Evolutionary conservation across 2,797 vertebrate species (phyloP).

Genomic region (Xiphorhynchus erythropygius): DNA sequence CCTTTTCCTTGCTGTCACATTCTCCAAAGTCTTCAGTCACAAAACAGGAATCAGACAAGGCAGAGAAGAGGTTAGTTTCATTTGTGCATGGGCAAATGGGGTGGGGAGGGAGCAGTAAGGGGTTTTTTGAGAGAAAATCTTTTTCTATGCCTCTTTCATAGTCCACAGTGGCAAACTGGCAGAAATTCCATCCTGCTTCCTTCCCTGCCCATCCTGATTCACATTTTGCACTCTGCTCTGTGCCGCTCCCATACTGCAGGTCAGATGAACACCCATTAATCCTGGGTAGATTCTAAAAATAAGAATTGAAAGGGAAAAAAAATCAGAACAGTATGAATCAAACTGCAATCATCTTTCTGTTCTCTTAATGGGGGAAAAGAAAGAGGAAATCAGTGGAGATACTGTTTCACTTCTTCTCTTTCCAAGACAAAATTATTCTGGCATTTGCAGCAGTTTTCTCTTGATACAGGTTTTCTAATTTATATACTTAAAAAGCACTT

Average conservation of each 20-base stretch:
- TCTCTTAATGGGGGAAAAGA: slow-evolving; percentile 1
- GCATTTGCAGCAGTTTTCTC: slow-evolving; percentile 32
- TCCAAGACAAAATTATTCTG: slow-evolving; percentile 1
- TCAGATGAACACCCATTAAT: slow-evolving; percentile 22
- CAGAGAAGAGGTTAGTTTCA: background rate
- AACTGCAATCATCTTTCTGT: slow-evolving; percentile 38
- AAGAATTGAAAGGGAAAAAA: background rate
- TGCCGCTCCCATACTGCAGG: background rate
- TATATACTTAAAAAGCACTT: slow-evolving; percentile 6
- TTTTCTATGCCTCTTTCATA: background rate
- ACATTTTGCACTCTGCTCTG: background rate
- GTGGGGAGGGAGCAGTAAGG: background rate
- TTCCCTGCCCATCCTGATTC: background rate
- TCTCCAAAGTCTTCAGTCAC: background rate
- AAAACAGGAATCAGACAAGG: background rate
- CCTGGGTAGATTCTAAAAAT: slow-evolving; percentile 22
- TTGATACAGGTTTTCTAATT: slow-evolving; percentile 26
- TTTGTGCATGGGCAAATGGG: background rate
- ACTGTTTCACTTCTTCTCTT: slow-evolving; percentile 24
- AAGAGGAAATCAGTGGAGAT: slow-evolving; percentile 39
- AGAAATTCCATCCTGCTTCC: background rate
- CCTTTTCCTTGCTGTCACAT: background rate
- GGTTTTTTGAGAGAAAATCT: background rate
- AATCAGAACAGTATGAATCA: slow-evolving; percentile 15
- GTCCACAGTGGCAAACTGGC: background rate